These are phyloP conservation scores for Cnemophilus loriae DNA, from an alignment of 2,113 vertebrate species.

Conservation along the genomic window DNA sequence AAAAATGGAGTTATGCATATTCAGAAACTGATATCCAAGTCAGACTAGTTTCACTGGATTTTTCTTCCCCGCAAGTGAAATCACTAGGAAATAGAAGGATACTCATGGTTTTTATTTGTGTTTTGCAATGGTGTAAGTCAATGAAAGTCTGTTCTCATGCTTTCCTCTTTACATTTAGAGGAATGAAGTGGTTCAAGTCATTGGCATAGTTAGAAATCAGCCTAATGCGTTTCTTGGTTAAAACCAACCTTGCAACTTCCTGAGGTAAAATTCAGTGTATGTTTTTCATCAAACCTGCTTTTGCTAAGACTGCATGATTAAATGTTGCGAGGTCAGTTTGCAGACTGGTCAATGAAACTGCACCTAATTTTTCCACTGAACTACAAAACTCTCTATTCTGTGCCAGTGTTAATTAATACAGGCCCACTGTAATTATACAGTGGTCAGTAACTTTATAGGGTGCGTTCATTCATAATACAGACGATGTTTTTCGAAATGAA, in stretches of 20 bases:
- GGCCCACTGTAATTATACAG: neutral
- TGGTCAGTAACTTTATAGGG: neutral
- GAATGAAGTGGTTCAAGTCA: neutral
- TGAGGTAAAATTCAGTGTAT: neutral
- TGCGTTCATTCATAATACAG: neutral
- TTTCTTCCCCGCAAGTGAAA: neutral
- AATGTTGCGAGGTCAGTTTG: neutral
- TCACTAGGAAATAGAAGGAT: neutral
- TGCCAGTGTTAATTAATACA: neutral
- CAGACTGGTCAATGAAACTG: neutral
- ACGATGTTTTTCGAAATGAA: neutral
- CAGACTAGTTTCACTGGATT: neutral
- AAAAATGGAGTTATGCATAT: neutral
- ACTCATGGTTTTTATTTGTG: neutral
- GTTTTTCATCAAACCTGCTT: neutral
- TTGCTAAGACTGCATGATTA: neutral
- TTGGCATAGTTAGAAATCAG: neutral
- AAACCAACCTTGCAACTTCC: neutral
- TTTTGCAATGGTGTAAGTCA: neutral
- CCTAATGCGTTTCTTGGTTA: neutral
- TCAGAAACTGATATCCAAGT: neutral
- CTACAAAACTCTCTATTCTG: neutral
- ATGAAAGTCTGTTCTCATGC: neutral
- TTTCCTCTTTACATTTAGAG: neutral
- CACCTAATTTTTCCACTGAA: neutral